Conservation (phyloP, 2,888 invertebrate species). For the Watsonalla binaria region DNA sequence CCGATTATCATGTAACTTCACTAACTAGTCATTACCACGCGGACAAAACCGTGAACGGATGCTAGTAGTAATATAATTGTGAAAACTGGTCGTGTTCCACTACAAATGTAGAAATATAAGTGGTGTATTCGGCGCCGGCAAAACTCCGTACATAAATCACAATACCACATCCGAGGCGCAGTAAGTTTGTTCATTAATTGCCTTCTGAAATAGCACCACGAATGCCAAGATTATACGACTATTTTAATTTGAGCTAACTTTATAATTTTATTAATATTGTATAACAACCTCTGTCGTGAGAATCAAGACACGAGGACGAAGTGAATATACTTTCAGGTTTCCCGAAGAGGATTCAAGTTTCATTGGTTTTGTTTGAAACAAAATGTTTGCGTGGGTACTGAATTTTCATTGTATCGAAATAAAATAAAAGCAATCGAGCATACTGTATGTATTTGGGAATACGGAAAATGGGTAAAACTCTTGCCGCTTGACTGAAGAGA, state of each 20-base stretch:
- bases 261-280: conserved; percentile 1
- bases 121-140: conserved; percentile 15
- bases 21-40: too few species aligned
- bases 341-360: too few species aligned
- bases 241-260: conserved; percentile 5
- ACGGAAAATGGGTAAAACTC: too few species aligned
- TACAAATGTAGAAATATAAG: conserved; percentile 24
- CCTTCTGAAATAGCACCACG: conserved; percentile 23
- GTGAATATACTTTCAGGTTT: not conserved
- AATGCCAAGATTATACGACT: conserved; percentile 22
- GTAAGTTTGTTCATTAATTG: conserved; percentile 43
- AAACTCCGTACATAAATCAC: conserved; percentile 41
- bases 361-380: too few species aligned
- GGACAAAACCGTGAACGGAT: too few species aligned
- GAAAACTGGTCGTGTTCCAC: not conserved
- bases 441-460: too few species aligned
- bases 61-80: not conserved
- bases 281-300: not conserved
- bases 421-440: too few species aligned
- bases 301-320: not conserved
- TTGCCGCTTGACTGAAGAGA: too few species aligned
- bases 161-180: conserved; percentile 25
- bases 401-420: too few species aligned
- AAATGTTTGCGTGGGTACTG: too few species aligned
- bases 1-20: too few species aligned